Base-by-base conservation (phyloP, 2,888 invertebrate species). In the Brenthis ino region DNA sequence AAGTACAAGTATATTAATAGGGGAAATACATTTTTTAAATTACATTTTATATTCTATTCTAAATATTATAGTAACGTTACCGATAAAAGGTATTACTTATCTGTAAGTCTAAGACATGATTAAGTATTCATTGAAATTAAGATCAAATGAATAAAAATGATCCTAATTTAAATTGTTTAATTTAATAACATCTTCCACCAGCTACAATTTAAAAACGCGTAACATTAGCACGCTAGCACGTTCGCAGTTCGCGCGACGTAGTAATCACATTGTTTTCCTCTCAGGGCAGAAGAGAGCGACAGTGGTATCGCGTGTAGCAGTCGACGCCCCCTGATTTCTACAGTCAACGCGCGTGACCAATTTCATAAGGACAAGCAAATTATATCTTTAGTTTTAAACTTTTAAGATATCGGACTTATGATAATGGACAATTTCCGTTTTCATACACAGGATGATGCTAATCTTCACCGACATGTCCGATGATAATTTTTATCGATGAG, bases 231-330 rank as follows among this genome's bases (percentile, higher is more conserved):
- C 67, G 72, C 77, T 82, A 77, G 77, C 81, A 81, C 78, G 79
- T 74, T 73, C 69, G 70, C 14, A 57, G 65, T 74, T 61, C 57
- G 72, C 68, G 71, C 68, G 71, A 73, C 74, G 76, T 84, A 84
- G 86, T 87, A 88, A 88, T 85, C 84, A 84, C 86, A 88, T 85
- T 87, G 87, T 88, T 84, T 85, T 86, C 84, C 82, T 88, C 86
- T 87, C 85, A 76, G 76, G 77, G 76, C 79, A 81, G 82, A 82
- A 81, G 86, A 89, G 88, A 89, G 88, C 83, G 87, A 87, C 84
- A 85, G 80, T 79, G 77, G 85, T 79, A 63, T 72, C 68, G 88
- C 88, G 88, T 88, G 89, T 72, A 74, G 74, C 83, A 85, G 86
- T 85, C 87, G 88, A 85, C 86, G 88, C 87, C 88, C 89, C 82